Evolutionary conservation across 2,888 invertebrate genomes (phyloP).

Genomic region (Gastracanthus pulcherrimus): DNA sequence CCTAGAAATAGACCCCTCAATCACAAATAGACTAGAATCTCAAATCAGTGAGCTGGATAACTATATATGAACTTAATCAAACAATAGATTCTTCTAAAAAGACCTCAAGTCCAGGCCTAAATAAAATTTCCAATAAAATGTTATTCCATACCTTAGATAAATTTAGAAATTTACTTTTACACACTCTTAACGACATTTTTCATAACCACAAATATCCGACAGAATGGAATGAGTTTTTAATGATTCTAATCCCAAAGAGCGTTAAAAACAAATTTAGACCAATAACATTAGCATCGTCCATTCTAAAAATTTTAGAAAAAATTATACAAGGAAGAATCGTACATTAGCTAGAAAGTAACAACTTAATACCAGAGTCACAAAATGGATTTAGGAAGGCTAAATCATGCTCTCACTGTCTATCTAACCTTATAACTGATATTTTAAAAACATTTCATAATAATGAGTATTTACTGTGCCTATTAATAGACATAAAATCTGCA

Average conservation of each 20-base stretch:
- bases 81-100: neutral
- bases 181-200: neutral
- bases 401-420: no score
- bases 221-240: neutral
- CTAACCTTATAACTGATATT: no score
- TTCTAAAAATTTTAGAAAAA: conserved; percentile 3
- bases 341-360: neutral
- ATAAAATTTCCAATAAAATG: neutral
- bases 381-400: no score
- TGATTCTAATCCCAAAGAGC: neutral
- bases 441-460: no score
- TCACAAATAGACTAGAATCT: neutral
- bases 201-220: neutral
- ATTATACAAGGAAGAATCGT: neutral
- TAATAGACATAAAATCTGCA: no score
- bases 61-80: neutral
- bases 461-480: no score
- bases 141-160: neutral
- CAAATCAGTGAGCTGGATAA: neutral
- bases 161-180: neutral
- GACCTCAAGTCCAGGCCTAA: neutral
- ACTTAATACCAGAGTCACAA: no score
- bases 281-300: neutral
- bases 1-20: neutral
- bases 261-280: conserved; percentile 19